Conservation (phyloP, 2,797 vertebrate species). For the Synaphobranchus kaupii region DNA sequence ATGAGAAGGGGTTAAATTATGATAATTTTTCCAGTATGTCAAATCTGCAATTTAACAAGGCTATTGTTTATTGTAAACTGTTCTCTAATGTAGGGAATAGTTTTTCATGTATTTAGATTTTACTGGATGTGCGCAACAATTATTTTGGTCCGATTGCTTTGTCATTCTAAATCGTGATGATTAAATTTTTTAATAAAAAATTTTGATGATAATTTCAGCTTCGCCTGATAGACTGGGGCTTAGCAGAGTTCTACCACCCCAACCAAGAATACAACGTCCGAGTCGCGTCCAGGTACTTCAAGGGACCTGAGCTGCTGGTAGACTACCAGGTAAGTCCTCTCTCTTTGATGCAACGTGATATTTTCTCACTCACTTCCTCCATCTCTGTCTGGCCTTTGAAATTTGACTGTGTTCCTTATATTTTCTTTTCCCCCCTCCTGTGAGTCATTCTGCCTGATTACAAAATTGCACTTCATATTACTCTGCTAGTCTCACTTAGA, state of each 20-base stretch:
- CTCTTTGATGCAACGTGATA: not conserved
- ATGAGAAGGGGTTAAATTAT: too few relatives aligned
- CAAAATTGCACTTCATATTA: not conserved
- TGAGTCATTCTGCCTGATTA: not conserved
- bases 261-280: constrained; percentile 99
- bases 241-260: constrained; percentile 98
- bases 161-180: not conserved
- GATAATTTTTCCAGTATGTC: not conserved
- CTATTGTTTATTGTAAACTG: not conserved
- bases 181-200: not conserved
- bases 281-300: constrained; percentile 98
- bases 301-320: constrained; percentile 97
- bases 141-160: not conserved
- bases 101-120: not conserved
- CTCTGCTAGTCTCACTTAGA: not conserved
- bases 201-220: constrained; percentile 71
- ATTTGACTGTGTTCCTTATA: not conserved
- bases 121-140: not conserved
- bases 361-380: not conserved
- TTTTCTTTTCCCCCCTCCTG: not conserved
- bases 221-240: constrained; percentile 96
- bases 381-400: not conserved
- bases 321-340: constrained; percentile 90
- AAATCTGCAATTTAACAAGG: not conserved
- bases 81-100: not conserved